Evolutionary conservation across 2,797 vertebrate genomes (phyloP), one percentile per base, ranked within the genome.

Genomic region (Enteromius thamalakanensis): DNA sequence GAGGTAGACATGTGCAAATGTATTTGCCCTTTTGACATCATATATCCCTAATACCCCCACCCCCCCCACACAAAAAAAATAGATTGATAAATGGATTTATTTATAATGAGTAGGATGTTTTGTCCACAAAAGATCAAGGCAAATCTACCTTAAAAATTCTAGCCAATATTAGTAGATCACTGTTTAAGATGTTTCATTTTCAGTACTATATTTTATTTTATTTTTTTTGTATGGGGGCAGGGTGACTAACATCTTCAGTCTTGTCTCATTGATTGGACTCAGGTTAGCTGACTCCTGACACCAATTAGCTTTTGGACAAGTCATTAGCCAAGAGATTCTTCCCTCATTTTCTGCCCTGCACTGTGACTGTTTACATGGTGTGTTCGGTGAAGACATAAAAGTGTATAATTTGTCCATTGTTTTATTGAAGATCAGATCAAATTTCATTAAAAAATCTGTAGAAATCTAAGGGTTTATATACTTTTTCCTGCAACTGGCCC

Each of bases 281-380:
- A 69, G 47, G 64, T 69, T 55, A 69, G 78, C 64, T 79, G 78
- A 55, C 78, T 79, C 78, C 47, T 69, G 78, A 69, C 78, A 69
- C 47, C 78, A 80, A 80, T 80, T 80, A 69, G n/a, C 21, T 69
- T 68, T 32, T 78, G 42, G 26, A 65, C 76, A 55, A 80, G 14
- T 80, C 64, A 80, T 69, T 80, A 80, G 64, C 78, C 47, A 55
- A 40, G 34, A 68, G 3, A 69, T 37, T 37, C 21, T 64, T 15
- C 2, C 34, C 10, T 78, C 19, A 19, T 34, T 78, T 26, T 21
- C 40, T 29, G 29, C 10, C 17, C 10, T 78, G 19, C 76, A 15
- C 69, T 47, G 42, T 26, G 40, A 72, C 26, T 49, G 15, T 49
- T 72, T 72, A 72, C 76, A 45, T 45, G 23, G 15, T 21, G n/a